A percentile compares a stretch with the other conserved stretches of the same genome.
phyloP scores from a whole-genome alignment of 2,113 vertebrate genomes.

The Talpa occidentalis region DNA sequence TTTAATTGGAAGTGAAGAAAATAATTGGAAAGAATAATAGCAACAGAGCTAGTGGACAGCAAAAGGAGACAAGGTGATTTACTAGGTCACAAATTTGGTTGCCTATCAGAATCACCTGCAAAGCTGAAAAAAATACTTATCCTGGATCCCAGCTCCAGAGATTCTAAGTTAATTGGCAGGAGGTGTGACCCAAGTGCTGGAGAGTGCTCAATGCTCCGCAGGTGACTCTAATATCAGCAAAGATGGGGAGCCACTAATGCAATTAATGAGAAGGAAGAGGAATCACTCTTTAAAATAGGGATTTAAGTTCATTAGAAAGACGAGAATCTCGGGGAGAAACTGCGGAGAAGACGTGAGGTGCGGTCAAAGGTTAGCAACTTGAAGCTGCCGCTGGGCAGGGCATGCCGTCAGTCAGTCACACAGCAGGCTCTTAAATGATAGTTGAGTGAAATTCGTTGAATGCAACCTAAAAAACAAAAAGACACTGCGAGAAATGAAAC shows the following conservation, averaged over 20 bases:
- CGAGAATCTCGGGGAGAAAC: not conserved
- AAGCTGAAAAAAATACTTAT: not conserved
- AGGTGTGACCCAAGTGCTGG: not conserved
- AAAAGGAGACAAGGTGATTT: not conserved
- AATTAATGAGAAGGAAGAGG: not conserved
- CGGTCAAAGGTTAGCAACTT: not conserved
- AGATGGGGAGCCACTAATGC: not conserved
- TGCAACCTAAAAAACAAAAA: not conserved
- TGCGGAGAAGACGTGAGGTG: not conserved
- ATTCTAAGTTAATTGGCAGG: constrained; percentile 7
- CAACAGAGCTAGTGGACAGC: not conserved
- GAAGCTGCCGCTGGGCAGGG: not conserved
- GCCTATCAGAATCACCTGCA: not conserved
- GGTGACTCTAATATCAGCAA: not conserved
- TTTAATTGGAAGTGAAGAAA: constrained; percentile 8
- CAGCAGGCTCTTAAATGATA: not conserved
- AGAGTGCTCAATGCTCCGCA: not conserved
- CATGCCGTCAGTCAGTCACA: not conserved
- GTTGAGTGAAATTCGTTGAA: not conserved
- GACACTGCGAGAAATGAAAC: not conserved
- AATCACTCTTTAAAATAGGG: not conserved
- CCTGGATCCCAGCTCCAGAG: not conserved
- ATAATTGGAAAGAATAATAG: not conserved
- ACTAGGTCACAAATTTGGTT: not conserved
- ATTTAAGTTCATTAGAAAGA: not conserved